Evolutionary conservation across 1,140 invertebrate genomes (phyloP).

Genomic region (Chionoecetes opilio): DNA sequence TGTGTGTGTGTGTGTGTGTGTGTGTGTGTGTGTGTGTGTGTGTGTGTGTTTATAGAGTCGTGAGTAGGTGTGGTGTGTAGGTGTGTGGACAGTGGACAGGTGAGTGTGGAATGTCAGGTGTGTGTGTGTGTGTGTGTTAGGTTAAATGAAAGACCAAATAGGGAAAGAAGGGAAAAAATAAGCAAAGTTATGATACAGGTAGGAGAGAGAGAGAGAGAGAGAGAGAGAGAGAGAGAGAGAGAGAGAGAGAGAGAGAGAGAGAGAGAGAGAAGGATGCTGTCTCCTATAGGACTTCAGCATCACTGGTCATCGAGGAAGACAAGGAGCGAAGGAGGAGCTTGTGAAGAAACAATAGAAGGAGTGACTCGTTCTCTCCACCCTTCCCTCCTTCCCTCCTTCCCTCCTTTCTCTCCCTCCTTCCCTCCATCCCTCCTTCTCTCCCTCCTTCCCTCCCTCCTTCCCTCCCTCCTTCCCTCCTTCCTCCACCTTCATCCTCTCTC

Average conservation of each 20-base stretch:
- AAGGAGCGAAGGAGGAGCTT: background rate
- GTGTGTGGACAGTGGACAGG: background rate
- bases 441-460: background rate
- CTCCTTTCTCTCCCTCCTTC: no score
- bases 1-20: background rate
- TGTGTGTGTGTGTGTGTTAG: background rate
- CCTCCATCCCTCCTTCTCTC: background rate
- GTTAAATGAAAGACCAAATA: no score
- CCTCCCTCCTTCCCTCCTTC: background rate
- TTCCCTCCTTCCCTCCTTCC: background rate
- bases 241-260: background rate
- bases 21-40: background rate
- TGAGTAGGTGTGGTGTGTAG: background rate
- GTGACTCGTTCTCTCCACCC: background rate
- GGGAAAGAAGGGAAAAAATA: no score
- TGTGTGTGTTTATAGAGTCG: background rate
- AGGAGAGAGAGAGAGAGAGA: slow-evolving; percentile 6
- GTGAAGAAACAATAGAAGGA: slow-evolving; percentile 2
- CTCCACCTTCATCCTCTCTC: background rate
- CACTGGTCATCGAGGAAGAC: slow-evolving; percentile 7
- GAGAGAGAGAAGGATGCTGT: background rate
- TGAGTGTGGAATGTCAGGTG: background rate
- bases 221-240: slow-evolving; percentile 20
- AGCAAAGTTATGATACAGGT: no score
- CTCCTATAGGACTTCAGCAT: background rate